Conservation (phyloP, 1,140 invertebrate genomes). For the Pseudomyrmex sp. region DNA sequence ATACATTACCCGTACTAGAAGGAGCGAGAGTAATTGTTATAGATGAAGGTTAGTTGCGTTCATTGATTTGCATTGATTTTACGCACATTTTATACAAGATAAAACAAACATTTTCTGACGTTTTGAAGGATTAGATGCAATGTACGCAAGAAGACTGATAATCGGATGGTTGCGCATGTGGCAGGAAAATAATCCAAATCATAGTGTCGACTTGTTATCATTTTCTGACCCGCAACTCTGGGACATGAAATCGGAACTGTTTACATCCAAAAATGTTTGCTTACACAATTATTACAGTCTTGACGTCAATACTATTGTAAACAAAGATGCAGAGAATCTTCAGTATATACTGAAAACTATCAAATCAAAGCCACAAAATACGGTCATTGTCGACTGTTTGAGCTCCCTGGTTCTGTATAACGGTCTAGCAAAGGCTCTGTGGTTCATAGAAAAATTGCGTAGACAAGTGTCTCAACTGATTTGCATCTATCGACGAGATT, state of each 20-base stretch:
- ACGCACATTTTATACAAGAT: too few species aligned
- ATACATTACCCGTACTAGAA: slow-evolving; percentile 70
- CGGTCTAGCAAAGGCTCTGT: slow-evolving; percentile 74
- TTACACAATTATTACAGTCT: slow-evolving; percentile 80
- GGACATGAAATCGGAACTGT: slow-evolving; percentile 65
- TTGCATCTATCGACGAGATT: slow-evolving; percentile 81
- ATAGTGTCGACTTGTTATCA: slow-evolving; percentile 72
- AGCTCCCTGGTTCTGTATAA: slow-evolving; percentile 76
- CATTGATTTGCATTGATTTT: neutral
- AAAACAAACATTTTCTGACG: too few species aligned
- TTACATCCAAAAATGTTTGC: slow-evolving; percentile 70
- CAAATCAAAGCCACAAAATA: slow-evolving; percentile 41
- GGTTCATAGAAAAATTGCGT: slow-evolving; percentile 78
- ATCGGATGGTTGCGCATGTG: slow-evolving; percentile 79
- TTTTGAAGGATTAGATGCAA: slow-evolving; percentile 74
- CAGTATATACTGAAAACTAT: slow-evolving; percentile 69
- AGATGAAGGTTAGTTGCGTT: slow-evolving; percentile 75
- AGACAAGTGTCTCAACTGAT: slow-evolving; percentile 76
- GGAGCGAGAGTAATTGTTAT: slow-evolving; percentile 75
- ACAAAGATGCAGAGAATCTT: slow-evolving; percentile 69
- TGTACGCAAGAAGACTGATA: slow-evolving; percentile 74
- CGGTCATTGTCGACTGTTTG: slow-evolving; percentile 80
- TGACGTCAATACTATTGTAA: slow-evolving; percentile 1
- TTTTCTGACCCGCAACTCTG: slow-evolving; percentile 75
- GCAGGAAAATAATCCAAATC: slow-evolving; percentile 65